phyloP scores from a whole-genome alignment of 53 echinoderm and acorn worm species.

The Holothuria scabra region DNA sequence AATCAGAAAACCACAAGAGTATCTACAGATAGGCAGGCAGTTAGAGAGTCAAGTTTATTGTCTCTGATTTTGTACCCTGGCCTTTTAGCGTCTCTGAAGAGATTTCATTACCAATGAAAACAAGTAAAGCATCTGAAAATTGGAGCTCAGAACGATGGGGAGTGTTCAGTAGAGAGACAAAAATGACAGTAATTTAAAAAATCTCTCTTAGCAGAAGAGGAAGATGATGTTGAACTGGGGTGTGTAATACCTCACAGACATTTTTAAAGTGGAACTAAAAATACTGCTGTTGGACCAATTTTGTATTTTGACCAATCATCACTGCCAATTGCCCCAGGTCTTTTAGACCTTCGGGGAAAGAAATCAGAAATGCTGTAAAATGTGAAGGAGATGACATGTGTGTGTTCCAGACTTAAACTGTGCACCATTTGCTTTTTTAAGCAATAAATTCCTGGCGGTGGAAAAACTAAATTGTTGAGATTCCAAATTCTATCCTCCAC shows the following conservation, averaged over 20 bases:
- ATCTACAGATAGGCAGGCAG: constrained; percentile 6
- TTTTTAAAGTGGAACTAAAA: constrained; percentile 14
- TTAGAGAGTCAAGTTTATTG: neutral
- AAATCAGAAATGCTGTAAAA: too few relatives aligned
- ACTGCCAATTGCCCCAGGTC: neutral
- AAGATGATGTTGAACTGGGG: neutral
- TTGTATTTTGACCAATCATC: constrained; percentile 21
- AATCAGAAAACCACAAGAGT: constrained; percentile 41
- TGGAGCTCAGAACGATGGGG: constrained; percentile 6
- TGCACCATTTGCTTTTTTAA: constrained; percentile 9
- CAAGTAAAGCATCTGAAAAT: constrained; percentile 28
- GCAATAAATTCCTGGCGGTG: constrained; percentile 45
- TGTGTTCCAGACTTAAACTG: neutral
- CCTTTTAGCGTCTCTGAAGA: constrained; percentile 5
- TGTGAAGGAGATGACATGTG: neutral
- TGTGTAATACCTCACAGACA: too few relatives aligned
- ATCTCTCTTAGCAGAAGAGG: constrained; percentile 16
- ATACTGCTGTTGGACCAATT: neutral
- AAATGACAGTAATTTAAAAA: constrained; percentile 51
- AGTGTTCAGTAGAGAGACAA: constrained; percentile 12
- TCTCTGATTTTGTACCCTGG: constrained; percentile 4
- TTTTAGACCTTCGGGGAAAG: neutral
- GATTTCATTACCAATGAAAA: constrained; percentile 42
- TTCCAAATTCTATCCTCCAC: constrained; percentile 25
- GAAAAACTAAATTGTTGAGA: constrained; percentile 48